A percentile compares a stretch with the other conserved stretches of the same genome.
Conservation (phyloP, 2,888 invertebrate genomes). For the Acrobasis suavella region DNA sequence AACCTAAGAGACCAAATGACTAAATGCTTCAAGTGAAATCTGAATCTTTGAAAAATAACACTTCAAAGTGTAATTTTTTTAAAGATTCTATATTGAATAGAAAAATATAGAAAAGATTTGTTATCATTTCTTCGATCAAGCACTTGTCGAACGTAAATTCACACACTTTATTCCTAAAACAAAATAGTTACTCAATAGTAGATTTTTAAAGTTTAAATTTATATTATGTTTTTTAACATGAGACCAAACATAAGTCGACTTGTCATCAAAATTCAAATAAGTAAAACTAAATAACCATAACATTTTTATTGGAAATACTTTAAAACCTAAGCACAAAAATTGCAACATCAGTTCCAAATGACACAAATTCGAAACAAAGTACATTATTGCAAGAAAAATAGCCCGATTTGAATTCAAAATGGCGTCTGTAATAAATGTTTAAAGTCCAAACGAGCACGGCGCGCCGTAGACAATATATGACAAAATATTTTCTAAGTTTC, state of each 20-base stretch:
- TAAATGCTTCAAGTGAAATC: too few relatives aligned
- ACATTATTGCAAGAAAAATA: slow-evolving; percentile 28
- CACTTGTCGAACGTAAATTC: too few relatives aligned
- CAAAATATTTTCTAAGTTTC: slow-evolving; percentile 67
- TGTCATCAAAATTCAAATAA: not conserved
- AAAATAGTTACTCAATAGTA: too few relatives aligned
- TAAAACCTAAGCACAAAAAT: not conserved
- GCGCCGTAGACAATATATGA: slow-evolving; percentile 66
- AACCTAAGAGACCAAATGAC: too few relatives aligned
- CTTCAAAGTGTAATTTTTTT: too few relatives aligned
- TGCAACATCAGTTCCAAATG: slow-evolving; percentile 21
- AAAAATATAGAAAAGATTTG: too few relatives aligned
- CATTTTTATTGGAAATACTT: not conserved
- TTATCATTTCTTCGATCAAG: too few relatives aligned
- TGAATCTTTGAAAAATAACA: too few relatives aligned
- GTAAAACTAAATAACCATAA: not conserved
- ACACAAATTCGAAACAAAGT: slow-evolving; percentile 33
- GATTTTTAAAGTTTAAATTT: too few relatives aligned
- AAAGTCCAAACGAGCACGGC: slow-evolving; percentile 44
- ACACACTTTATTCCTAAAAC: too few relatives aligned
- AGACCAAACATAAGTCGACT: not conserved
- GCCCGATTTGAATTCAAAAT: slow-evolving; percentile 41
- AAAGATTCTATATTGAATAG: too few relatives aligned
- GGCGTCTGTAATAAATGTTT: slow-evolving; percentile 49
- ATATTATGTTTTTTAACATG: too few relatives aligned